phyloP scores from a whole-genome alignment of 2,888 invertebrate species.

The Drosophila crucigera region DNA sequence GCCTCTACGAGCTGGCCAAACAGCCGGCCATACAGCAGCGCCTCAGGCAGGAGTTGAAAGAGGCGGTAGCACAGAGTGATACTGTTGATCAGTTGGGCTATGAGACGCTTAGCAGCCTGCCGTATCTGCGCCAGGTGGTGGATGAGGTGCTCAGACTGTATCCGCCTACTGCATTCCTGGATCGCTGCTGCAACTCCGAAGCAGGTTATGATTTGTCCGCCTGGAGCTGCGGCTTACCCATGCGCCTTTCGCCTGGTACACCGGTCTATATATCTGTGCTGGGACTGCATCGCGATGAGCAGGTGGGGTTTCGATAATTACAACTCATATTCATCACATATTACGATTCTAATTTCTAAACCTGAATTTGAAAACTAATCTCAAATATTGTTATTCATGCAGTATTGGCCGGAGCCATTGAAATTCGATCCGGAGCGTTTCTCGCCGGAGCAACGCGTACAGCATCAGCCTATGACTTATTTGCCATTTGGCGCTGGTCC shows the following conservation, averaged over 20 bases:
- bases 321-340: not conserved
- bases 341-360: not conserved
- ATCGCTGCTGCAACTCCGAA: conserved; percentile 77
- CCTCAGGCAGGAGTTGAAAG: conserved; percentile 83
- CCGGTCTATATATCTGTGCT: conserved; percentile 82
- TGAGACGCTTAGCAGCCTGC: conserved; percentile 84
- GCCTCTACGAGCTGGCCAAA: conserved; percentile 84
- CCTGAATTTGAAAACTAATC: not conserved
- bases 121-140: conserved; percentile 85
- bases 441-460: conserved; percentile 69
- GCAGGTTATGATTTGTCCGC: conserved; percentile 73
- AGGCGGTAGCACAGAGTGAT: conserved; percentile 59
- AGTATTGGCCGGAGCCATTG: conserved; percentile 80
- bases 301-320: conserved; percentile 51
- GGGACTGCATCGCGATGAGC: conserved; percentile 81
- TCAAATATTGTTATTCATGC: not conserved
- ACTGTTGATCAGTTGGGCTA: conserved; percentile 81
- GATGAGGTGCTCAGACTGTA: conserved; percentile 82
- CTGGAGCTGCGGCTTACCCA: conserved; percentile 45
- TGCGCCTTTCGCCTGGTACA: conserved; percentile 72
- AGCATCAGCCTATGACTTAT: conserved; percentile 74
- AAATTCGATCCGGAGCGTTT: conserved; percentile 82
- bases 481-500: conserved; percentile 82
- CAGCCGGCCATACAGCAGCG: conserved; percentile 83
- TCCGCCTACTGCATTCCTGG: conserved; percentile 83